phyloP scores from a whole-genome alignment of 53 echinoderm and acorn worm species.

The Patiria pectinifera region DNA sequence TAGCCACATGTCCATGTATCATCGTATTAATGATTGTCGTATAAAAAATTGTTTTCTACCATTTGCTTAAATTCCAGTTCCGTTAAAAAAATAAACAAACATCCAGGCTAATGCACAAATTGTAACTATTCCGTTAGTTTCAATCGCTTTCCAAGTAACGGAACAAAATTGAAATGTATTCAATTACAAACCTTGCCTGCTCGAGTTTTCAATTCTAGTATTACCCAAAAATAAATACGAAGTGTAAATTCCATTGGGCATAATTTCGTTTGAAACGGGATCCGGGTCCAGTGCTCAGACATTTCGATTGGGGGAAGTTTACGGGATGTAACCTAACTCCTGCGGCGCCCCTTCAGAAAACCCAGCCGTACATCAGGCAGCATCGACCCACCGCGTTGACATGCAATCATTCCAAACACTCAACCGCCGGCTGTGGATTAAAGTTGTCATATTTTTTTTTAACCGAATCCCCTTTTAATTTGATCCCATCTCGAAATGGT shows the following conservation, averaged over 20 bases:
- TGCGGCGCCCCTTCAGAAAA: slow-evolving; percentile 5
- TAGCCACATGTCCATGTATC: background rate
- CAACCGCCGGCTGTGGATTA: background rate
- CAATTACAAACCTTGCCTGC: background rate
- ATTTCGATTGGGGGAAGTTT: slow-evolving; percentile 45
- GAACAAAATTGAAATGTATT: background rate
- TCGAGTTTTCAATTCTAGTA: background rate
- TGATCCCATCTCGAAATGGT: background rate
- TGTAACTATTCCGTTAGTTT: background rate
- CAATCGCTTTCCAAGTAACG: background rate
- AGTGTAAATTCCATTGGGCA: slow-evolving; percentile 7
- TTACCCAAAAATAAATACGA: background rate
- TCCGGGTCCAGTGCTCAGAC: slow-evolving; percentile 6
- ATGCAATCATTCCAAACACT: background rate
- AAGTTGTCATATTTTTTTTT: background rate
- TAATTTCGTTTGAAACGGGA: slow-evolving; percentile 43
- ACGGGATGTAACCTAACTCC: slow-evolving; percentile 23
- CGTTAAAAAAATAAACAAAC: no score
- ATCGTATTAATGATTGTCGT: background rate
- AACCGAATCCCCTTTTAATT: background rate
- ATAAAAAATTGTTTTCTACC: background rate
- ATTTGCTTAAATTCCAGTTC: no score
- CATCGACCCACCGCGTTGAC: background rate
- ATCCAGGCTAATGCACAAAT: no score
- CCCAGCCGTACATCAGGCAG: slow-evolving; percentile 5